Conservation (phyloP, 2,113 vertebrate species). For the Prinia subflava region DNA sequence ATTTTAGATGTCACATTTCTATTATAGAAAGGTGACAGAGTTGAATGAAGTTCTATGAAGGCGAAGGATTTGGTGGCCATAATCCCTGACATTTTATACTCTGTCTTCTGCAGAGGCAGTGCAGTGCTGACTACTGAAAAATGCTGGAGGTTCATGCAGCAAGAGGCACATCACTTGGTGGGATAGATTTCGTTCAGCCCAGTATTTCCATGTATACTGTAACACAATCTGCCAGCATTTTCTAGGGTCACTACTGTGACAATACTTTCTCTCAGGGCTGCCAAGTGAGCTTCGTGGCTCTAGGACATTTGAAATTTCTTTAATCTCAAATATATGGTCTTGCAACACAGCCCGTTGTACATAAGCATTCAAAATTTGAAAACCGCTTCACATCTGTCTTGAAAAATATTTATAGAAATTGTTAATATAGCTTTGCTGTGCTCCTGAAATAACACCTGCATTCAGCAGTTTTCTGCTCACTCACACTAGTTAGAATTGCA, state of each 20-base stretch:
- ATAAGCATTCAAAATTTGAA: neutral
- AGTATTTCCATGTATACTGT: neutral
- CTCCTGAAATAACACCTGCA: neutral
- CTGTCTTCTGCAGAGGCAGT: conserved; percentile 7
- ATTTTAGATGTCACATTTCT: conserved; percentile 11
- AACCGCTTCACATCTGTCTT: neutral
- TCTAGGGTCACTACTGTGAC: neutral
- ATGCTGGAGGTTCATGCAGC: neutral
- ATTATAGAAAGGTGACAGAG: conserved; percentile 21
- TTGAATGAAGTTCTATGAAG: conserved; percentile 4
- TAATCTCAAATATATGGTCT: neutral
- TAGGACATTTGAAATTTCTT: neutral
- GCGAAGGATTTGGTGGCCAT: neutral
- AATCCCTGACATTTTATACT: conserved; percentile 46
- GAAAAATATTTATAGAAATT: neutral
- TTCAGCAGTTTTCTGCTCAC: neutral
- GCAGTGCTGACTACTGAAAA: conserved; percentile 27
- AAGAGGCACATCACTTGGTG: neutral
- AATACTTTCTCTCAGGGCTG: neutral
- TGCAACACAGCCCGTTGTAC: neutral
- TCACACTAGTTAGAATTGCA: neutral
- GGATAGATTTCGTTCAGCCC: conserved; percentile 57
- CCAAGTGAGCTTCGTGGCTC: neutral
- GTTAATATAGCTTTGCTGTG: neutral
- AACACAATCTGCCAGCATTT: neutral